phyloP scores from a whole-genome alignment of 2,797 vertebrate genomes.

The Phalanger gymnotis region DNA sequence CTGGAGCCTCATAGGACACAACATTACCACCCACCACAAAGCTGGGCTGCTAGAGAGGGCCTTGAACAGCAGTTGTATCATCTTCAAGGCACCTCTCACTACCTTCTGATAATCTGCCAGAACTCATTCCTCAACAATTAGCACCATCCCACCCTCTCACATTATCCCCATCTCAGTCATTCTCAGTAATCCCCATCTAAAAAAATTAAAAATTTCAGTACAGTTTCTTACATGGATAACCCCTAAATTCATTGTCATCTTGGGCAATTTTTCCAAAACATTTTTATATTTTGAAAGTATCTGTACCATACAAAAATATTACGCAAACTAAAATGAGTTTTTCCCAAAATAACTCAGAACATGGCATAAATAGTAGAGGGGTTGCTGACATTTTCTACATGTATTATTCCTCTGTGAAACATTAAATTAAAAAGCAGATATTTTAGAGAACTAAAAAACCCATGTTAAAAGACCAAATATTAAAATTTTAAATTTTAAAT shows the following conservation, averaged over 20 bases:
- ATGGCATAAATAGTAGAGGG: constrained; percentile 55
- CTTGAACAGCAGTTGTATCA: too few relatives aligned
- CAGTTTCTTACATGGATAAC: constrained; percentile 32
- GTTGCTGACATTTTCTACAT: constrained; percentile 73
- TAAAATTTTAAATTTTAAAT: constrained; percentile 40
- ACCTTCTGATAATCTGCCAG: background rate
- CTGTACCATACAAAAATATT: too few relatives aligned
- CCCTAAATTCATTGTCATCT: constrained; percentile 27
- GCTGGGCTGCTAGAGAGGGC: too few relatives aligned
- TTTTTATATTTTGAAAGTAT: too few relatives aligned
- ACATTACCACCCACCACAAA: too few relatives aligned
- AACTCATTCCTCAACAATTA: constrained; percentile 8
- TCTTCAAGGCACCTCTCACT: too few relatives aligned
- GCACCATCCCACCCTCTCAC: constrained; percentile 17
- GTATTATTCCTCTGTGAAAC: constrained; percentile 53
- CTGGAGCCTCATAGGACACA: too few relatives aligned
- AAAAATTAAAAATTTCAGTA: too few relatives aligned
- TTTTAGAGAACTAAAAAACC: constrained; percentile 61
- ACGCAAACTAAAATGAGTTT: constrained; percentile 47
- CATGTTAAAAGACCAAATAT: constrained; percentile 57
- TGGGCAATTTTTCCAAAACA: constrained; percentile 30
- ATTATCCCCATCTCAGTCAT: too few relatives aligned
- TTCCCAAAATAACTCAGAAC: constrained; percentile 51
- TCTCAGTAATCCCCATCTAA: background rate
- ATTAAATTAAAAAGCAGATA: constrained; percentile 66